Evolutionary conservation across 1,140 invertebrate genomes (phyloP), one percentile per base, ranked within the genome.

Genomic region (Thaumetopoea pityocampa): DNA sequence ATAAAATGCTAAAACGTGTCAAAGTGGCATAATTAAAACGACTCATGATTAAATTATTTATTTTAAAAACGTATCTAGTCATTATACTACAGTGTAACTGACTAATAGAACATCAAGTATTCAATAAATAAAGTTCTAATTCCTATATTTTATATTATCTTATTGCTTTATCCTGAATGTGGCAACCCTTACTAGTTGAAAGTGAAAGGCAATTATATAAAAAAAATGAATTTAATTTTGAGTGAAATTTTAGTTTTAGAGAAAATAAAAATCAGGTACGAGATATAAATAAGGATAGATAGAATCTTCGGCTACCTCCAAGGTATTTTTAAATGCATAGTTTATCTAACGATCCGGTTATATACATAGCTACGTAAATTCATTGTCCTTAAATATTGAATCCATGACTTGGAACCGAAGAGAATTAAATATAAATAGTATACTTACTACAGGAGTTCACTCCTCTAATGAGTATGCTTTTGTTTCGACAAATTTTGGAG

Each of bases 51-150:
- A 69, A 64, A 61, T 59, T 53, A 55, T 63, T 69, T 70, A 67
- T 65, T 66, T 70, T 65, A 55, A 67, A 66, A 66, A 63, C 60
- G 53, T 69, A 60, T 58, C 57, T 67, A 66, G 56, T 59, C 18
- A 48, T 44, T 43, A 67, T 66, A 64, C 49, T 63, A 64, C 60
- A 64, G n/a, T 37, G 59, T 58, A 49, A 46, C 37, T 62, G 51
- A 54, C 56, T 66, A 60, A 55, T 52, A 59, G 54, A 69, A 51
- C 42, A 65, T 47, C 36, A 51, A 65, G 24, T 51, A 35, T 47
- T 41, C 28, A 61, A 64, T 65, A 67, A 63, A 59, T 59, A 50
- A 51, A 46, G 46, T 55, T 24, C 37, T 22, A 47, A 30, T 38
- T 41, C 19, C 32, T 30, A 38, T 40, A 19, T 32, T 30, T 8